A percentile compares a stretch with the other conserved stretches of the same genome.
Evolutionary conservation across 1,140 invertebrate genomes (phyloP).

Genomic region (Wiebesia pumilae): DNA sequence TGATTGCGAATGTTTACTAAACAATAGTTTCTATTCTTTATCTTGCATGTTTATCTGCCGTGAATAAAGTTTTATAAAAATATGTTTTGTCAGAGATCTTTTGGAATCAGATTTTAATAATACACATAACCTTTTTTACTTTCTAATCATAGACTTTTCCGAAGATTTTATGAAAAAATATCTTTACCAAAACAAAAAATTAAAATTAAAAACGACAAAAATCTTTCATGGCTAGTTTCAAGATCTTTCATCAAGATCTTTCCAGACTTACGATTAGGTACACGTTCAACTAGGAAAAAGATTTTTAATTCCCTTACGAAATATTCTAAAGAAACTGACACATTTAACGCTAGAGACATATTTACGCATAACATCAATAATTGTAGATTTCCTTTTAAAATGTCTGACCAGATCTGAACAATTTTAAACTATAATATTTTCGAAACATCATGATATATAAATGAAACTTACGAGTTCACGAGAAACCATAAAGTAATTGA

Average conservation of each 20-base stretch:
- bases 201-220: background rate
- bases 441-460: background rate
- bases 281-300: background rate
- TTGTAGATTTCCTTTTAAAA: too few species aligned
- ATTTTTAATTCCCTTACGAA: too few species aligned
- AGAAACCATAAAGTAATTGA: too few species aligned
- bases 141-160: background rate
- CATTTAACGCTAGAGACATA: too few species aligned
- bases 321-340: too few species aligned
- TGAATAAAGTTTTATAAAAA: background rate
- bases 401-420: too few species aligned
- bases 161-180: background rate
- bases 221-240: background rate
- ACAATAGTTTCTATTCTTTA: slow-evolving; percentile 15
- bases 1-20: background rate
- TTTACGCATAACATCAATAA: too few species aligned
- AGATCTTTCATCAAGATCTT: too few species aligned
- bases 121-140: background rate
- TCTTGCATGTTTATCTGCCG: background rate
- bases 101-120: background rate
- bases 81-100: background rate
- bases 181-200: background rate
- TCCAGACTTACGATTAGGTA: background rate
- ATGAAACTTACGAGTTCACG: too few species aligned
- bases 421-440: background rate